Evolutionary conservation across 2,797 vertebrate genomes (phyloP), one percentile per base, ranked within the genome.

Genomic region (Lutjanus campechanus): DNA sequence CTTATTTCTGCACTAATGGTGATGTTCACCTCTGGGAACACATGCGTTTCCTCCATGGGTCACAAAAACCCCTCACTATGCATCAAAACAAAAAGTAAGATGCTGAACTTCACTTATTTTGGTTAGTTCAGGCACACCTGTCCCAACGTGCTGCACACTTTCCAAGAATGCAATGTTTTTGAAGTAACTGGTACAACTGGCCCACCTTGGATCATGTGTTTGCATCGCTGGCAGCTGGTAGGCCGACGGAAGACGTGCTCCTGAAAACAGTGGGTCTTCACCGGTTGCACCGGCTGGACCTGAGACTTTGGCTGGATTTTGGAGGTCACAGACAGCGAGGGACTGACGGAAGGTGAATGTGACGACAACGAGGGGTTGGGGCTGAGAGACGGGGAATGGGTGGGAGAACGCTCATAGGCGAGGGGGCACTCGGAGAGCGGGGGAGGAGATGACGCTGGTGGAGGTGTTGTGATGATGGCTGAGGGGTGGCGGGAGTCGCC

Each of bases 171-270:
- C 8, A 43, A 8, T 36, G 11, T 17, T 22, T 36, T 49, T 12
- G n/a, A 49, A 66, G 11, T 49, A 56, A 43, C 5, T 15, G 5
- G 55, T 2, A n/a, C n/a, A 5, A 3, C 9, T 40, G 36, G 60
- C 86, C 19, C 77, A 98, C 97, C 97, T 85, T 97, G 96, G 46
- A 98, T 98, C 79, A 96, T 88, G 78, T 97, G 97, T 81, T 95
- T 97, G 94, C 97, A 98, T 74, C 96, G 92, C 89, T 98, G 95
- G 70, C 97, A 98, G 72, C 91, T 95, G 64, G 94, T 95, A 7
- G 96, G 95, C 74, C 96, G 92, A 76, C 97, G 97, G 93, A 98
- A 98, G 92, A 97, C 82, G 17, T 97, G 94, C 67, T 98, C 97
- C 91, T 97, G 96, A 92, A 98, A 98, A 87, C 94, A 96, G 95